Evolutionary conservation across 2,113 vertebrate species (phyloP), one percentile per base, ranked within the genome.

Genomic region (Pardalotus punctatus): DNA sequence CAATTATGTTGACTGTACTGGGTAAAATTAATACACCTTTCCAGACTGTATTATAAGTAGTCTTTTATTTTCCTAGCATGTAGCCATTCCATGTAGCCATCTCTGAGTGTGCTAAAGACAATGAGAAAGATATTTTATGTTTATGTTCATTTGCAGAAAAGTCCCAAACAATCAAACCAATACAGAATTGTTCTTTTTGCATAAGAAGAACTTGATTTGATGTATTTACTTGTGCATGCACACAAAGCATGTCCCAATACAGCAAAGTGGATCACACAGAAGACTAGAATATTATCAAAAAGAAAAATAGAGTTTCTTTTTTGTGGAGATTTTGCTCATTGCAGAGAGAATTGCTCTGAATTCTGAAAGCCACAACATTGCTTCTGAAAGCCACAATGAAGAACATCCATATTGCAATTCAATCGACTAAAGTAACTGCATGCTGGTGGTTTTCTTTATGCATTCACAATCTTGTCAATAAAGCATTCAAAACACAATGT

Each of bases 161-260:
- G 7, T 33, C 11, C 1, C 22, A 33, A 72, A 72, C 5, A 23
- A 8, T 47, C 29, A 43, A 80, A 65, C 6, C 5, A 73, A 15
- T 72, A 81, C 3, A 83, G 16, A 74, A 60, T 43, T 84, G 15
- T 5, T 81, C 56, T 33, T 23, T 88, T 78, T 50, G 27, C 10
- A 2, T 56, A 27, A 81, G 61, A 78, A 45, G 1, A 56, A 35
- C 10, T 66, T 74, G 17, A 23, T 72, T 71, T 62, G 18, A 22
- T 70, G 35, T 21, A 14, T 20, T 48, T 62, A 40, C 8, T 20
- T 74, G 3, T 74, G 22, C 33, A 14, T 27, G 14, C 13, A 24
- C 6, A 43, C 25, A 88, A 1, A 38, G 12, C 43, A 71, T 0
- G 0, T 43, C 14, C 29, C 33, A 74, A 2, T 54, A 35, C 4